A percentile compares a stretch with the other conserved stretches of the same genome.
phyloP scores from a whole-genome alignment of 2,797 vertebrate species.

The Acipenser ruthenus region DNA sequence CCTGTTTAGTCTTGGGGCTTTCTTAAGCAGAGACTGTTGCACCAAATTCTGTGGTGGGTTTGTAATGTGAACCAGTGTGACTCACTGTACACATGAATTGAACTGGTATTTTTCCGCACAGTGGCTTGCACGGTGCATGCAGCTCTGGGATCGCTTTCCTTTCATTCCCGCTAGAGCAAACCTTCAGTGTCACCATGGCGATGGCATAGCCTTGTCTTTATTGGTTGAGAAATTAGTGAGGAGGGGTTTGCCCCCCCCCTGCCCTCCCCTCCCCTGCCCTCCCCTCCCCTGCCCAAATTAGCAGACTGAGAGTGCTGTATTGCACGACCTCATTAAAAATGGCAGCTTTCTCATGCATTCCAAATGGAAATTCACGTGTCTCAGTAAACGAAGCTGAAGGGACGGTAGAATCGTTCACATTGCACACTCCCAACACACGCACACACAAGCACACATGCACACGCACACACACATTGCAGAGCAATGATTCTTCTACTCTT shows the following conservation, averaged over 20 bases:
- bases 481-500: background rate
- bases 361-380: too few species aligned
- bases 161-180: slow-evolving; percentile 33
- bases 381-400: too few species aligned
- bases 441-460: slow-evolving; percentile 26
- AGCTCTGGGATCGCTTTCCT: slow-evolving; percentile 60
- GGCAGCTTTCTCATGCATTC: too few species aligned
- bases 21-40: too few species aligned
- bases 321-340: slow-evolving; percentile 14
- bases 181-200: slow-evolving; percentile 76
- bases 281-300: slow-evolving; percentile 52
- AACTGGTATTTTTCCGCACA: too few species aligned
- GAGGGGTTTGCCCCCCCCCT: slow-evolving; percentile 28
- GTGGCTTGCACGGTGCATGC: slow-evolving; percentile 29
- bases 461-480: slow-evolving; percentile 4
- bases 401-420: too few species aligned
- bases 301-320: slow-evolving; percentile 55
- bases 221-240: slow-evolving; percentile 73
- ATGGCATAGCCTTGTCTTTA: slow-evolving; percentile 68
- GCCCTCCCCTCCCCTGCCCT: slow-evolving; percentile 51
- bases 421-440: slow-evolving; percentile 24
- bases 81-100: too few species aligned
- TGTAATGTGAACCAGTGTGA: too few species aligned
- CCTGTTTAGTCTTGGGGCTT: too few species aligned
- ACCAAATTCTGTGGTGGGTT: too few species aligned